These are phyloP conservation scores for Ptilonorhynchus violaceus DNA, from an alignment of 2,113 vertebrate genomes.

Conservation along the genomic window DNA sequence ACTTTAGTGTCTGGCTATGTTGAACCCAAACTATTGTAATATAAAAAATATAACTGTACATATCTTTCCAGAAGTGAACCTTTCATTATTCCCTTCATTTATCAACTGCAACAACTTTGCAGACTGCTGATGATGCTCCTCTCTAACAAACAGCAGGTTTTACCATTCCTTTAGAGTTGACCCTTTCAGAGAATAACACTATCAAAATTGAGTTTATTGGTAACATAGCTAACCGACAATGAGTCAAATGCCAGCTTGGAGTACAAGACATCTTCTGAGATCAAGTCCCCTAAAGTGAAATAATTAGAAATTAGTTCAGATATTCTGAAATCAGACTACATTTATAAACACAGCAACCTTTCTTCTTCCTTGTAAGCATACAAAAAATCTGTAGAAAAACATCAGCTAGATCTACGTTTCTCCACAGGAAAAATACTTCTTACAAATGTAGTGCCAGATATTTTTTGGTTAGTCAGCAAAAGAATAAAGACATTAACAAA, in stretches of 20 bases:
- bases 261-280: background rate
- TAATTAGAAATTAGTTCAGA: background rate
- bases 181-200: background rate
- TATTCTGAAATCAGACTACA: background rate
- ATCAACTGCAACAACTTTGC: background rate
- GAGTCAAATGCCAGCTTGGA: background rate
- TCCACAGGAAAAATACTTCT: background rate
- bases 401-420: background rate
- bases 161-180: background rate
- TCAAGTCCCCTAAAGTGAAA: background rate
- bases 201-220: background rate
- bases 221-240: background rate
- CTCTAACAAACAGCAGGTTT: background rate
- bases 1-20: background rate
- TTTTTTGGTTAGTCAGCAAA: background rate
- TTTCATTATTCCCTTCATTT: background rate
- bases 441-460: background rate
- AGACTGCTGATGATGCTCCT: background rate
- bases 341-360: background rate
- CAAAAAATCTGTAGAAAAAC: background rate
- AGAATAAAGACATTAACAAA: background rate
- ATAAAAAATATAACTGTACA: background rate
- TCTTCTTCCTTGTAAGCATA: background rate
- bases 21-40: background rate
- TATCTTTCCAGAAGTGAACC: background rate